Conservation (phyloP, 2,113 vertebrate species). For the Ovis canadensis region DNA sequence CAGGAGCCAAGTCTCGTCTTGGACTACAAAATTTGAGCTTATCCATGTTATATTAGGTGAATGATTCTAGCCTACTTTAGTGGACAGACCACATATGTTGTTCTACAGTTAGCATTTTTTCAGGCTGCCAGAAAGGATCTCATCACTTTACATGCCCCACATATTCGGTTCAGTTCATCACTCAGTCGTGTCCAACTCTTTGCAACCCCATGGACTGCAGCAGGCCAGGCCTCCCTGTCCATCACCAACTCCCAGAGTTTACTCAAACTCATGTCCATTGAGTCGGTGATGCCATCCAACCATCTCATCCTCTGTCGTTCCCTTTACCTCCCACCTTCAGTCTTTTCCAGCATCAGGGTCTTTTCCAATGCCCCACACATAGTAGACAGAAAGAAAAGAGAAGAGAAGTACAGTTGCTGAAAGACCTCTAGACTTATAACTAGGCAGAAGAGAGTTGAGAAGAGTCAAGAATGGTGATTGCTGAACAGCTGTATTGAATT, state of each 20-base stretch:
- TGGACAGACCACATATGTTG: constrained; percentile 71
- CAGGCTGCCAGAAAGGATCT: constrained; percentile 72
- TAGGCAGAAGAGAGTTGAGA: constrained; percentile 63
- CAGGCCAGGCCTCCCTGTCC: neutral
- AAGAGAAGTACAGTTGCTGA: constrained; percentile 71
- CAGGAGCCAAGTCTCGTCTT: constrained; percentile 27
- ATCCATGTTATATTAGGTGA: constrained; percentile 44
- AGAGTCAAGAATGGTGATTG: constrained; percentile 52
- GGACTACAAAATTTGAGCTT: constrained; percentile 47
- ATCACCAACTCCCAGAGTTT: neutral
- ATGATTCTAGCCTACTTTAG: constrained; percentile 73
- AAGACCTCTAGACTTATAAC: constrained; percentile 67
- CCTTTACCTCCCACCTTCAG: neutral
- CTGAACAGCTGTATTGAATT: neutral
- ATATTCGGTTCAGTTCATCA: neutral
- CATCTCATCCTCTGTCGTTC: neutral
- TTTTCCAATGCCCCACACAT: neutral
- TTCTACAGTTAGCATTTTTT: constrained; percentile 73
- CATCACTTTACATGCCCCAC: constrained; percentile 69
- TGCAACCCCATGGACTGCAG: neutral
- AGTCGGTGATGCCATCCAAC: neutral
- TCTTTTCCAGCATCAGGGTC: neutral
- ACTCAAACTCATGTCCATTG: neutral
- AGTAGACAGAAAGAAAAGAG: constrained; percentile 43
- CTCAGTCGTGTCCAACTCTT: neutral